These are phyloP conservation scores for Mantis religiosa DNA, from an alignment of 2,888 invertebrate genomes.

Conservation along the genomic window DNA sequence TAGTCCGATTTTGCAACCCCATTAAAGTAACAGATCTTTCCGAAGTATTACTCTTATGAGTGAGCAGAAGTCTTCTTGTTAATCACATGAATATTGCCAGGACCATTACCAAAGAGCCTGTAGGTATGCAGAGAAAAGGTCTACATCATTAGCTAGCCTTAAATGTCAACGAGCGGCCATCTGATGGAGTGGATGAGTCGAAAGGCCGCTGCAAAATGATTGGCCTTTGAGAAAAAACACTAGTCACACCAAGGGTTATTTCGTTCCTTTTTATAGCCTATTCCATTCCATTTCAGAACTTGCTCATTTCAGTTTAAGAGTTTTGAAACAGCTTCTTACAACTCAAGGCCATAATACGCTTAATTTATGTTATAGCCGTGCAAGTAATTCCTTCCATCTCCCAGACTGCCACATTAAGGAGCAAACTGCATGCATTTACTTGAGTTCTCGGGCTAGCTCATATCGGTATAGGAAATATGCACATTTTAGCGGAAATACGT, in stretches of 20 bases:
- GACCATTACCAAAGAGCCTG: neutral
- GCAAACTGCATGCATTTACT: too few species aligned
- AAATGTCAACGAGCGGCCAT: neutral
- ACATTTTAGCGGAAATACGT: too few species aligned
- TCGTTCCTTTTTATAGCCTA: neutral
- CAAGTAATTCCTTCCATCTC: neutral
- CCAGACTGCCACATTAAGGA: neutral
- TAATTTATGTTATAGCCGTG: neutral
- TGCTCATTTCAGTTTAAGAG: neutral
- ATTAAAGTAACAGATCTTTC: neutral
- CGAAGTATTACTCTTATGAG: neutral
- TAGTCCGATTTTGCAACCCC: too few species aligned
- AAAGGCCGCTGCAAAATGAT: neutral
- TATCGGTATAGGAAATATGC: too few species aligned
- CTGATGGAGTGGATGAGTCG: neutral
- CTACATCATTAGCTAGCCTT: neutral
- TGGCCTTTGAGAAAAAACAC: neutral
- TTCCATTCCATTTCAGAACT: neutral
- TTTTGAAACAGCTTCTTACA: neutral
- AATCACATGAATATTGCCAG: neutral
- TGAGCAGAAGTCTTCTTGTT: too few species aligned
- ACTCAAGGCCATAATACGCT: neutral
- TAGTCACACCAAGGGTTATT: neutral
- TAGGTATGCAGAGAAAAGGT: neutral
- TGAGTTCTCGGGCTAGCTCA: too few species aligned